These are phyloP conservation scores for Masticophis lateralis DNA, from an alignment of 2,797 vertebrate species.

Conservation along the genomic window DNA sequence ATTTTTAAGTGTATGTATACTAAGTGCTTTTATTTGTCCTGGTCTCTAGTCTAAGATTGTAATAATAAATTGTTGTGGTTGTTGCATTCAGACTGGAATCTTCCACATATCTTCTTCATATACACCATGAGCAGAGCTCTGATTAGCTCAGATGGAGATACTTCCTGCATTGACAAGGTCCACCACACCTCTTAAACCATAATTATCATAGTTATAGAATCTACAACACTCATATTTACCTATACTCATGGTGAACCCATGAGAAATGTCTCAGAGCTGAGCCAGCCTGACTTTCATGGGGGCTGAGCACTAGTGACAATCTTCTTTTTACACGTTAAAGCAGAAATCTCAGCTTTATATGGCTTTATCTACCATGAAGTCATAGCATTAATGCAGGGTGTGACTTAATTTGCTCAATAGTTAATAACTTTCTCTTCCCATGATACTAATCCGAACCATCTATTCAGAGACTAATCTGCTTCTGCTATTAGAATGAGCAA, in stretches of 20 bases:
- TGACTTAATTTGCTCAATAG: conserved; percentile 49
- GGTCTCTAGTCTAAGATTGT: too few relatives aligned
- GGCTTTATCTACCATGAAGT: background rate
- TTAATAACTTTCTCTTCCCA: conserved; percentile 45
- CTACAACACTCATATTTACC: background rate
- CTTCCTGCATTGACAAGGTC: background rate
- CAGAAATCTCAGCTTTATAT: background rate
- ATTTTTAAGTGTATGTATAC: too few relatives aligned
- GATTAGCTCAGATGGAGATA: background rate
- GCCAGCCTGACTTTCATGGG: background rate
- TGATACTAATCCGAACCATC: conserved; percentile 33
- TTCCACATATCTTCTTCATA: background rate
- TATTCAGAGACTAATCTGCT: conserved; percentile 19
- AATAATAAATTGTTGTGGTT: too few relatives aligned
- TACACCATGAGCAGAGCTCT: background rate
- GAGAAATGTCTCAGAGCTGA: background rate
- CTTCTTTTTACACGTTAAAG: background rate
- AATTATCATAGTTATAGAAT: background rate
- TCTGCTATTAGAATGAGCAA: conserved; percentile 1
- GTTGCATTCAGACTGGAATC: background rate
- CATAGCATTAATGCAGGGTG: conserved; percentile 31
- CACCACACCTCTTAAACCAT: background rate
- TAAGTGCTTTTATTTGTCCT: too few relatives aligned
- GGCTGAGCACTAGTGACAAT: background rate
- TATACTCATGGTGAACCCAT: too few relatives aligned